These are phyloP conservation scores for Nephila pilipes DNA, from an alignment of 1,140 invertebrate genomes.

Conservation along the genomic window DNA sequence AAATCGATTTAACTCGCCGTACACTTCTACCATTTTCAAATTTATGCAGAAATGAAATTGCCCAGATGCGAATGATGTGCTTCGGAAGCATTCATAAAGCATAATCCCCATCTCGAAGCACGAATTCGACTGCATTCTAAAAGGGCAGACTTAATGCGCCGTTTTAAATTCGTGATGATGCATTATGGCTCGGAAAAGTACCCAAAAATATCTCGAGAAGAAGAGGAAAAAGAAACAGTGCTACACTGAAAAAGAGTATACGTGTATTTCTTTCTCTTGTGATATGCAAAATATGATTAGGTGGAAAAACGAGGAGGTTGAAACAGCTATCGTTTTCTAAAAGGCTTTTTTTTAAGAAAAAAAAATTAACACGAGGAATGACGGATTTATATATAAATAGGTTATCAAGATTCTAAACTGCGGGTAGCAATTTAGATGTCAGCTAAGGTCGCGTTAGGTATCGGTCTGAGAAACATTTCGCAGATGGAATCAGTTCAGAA, in stretches of 20 bases:
- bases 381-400: background rate
- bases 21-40: background rate
- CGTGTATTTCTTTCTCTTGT: background rate
- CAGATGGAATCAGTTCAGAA: background rate
- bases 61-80: background rate
- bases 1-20: no score
- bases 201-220: background rate
- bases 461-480: background rate
- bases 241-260: background rate
- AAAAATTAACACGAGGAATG: background rate
- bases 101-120: background rate
- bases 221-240: background rate
- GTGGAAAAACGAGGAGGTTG: background rate
- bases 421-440: constrained; percentile 59
- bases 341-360: background rate
- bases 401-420: constrained; percentile 6
- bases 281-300: background rate
- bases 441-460: background rate
- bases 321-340: constrained; percentile 10
- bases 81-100: background rate
- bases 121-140: background rate
- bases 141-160: background rate
- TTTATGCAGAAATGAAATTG: constrained; percentile 4
- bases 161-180: constrained; percentile 23
- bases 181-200: background rate